Percentiles rank a stretch among this genome's conserved stretches.
These are phyloP conservation scores for Pangasius djambal DNA, from an alignment of 2,797 vertebrate species.

Conservation along the genomic window DNA sequence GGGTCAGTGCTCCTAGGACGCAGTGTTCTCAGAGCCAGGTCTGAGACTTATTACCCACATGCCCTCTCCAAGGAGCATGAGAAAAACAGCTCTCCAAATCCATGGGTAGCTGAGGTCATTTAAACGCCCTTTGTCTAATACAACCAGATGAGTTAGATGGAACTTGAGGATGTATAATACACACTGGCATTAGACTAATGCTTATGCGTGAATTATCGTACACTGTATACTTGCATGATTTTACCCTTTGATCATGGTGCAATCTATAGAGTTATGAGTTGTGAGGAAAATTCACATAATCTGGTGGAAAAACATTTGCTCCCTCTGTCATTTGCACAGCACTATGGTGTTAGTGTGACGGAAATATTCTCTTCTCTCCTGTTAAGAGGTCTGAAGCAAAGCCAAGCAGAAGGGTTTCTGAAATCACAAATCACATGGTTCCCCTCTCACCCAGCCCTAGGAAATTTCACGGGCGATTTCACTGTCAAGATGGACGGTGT, in stretches of 20 bases:
- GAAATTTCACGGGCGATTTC: slow-evolving; percentile 50
- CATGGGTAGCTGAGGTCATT: neutral
- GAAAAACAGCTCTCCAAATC: slow-evolving; percentile 21
- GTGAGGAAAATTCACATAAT: neutral
- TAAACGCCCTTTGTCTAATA: neutral
- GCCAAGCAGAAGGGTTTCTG: slow-evolving; percentile 22
- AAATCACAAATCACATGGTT: slow-evolving; percentile 43
- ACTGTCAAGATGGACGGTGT: slow-evolving; percentile 43
- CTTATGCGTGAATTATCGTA: neutral
- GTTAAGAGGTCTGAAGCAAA: neutral
- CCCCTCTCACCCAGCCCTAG: slow-evolving; percentile 25
- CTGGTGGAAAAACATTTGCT: neutral
- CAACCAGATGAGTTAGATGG: neutral
- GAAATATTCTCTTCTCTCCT: neutral
- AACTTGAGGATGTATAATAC: neutral
- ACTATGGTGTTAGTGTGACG: neutral
- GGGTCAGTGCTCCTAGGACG: slow-evolving; percentile 38
- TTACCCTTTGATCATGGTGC: neutral
- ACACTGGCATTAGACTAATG: neutral
- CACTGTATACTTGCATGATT: neutral
- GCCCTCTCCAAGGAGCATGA: slow-evolving; percentile 19
- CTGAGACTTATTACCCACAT: slow-evolving; percentile 36
- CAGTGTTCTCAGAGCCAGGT: slow-evolving; percentile 29
- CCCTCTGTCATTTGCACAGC: neutral
- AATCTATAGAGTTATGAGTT: neutral